Evolutionary conservation across 2,888 invertebrate genomes (phyloP).

Genomic region (Hesperia comma): DNA sequence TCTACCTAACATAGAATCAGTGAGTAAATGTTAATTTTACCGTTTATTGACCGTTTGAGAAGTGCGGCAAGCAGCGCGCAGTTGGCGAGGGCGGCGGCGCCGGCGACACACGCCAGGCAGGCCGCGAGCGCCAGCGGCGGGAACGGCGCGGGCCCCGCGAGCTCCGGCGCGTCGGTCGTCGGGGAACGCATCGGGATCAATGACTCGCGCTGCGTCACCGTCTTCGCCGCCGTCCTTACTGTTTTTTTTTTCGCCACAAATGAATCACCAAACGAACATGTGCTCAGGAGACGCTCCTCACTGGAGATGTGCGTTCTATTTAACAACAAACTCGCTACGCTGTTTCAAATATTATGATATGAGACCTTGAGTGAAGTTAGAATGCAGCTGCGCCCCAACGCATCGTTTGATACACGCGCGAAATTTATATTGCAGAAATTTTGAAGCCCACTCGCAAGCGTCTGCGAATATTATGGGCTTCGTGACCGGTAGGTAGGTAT

Average conservation of each 20-base stretch:
- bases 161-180: constrained; percentile 69
- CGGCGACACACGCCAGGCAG: constrained; percentile 69
- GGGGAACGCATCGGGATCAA: constrained; percentile 79
- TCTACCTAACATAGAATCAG: neutral
- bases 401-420: constrained; percentile 17
- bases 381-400: constrained; percentile 24
- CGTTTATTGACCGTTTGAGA: constrained; percentile 74
- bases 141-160: constrained; percentile 58
- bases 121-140: constrained; percentile 68
- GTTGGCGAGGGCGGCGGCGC: constrained; percentile 73
- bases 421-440: constrained; percentile 36
- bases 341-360: neutral
- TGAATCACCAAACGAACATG: constrained; percentile 76
- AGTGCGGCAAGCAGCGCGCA: constrained; percentile 72
- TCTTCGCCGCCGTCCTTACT: constrained; percentile 69
- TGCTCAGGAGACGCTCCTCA: constrained; percentile 49
- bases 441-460: constrained; percentile 45
- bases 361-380: constrained; percentile 27
- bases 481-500: constrained; percentile 43
- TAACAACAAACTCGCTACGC: constrained; percentile 1
- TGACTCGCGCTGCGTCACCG: constrained; percentile 77
- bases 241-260: constrained; percentile 67
- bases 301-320: constrained; percentile 14
- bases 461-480: constrained; percentile 53
- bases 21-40: constrained; percentile 53